These are phyloP conservation scores for Psettodes erumei DNA, from an alignment of 2,113 vertebrate genomes.

Conservation along the genomic window DNA sequence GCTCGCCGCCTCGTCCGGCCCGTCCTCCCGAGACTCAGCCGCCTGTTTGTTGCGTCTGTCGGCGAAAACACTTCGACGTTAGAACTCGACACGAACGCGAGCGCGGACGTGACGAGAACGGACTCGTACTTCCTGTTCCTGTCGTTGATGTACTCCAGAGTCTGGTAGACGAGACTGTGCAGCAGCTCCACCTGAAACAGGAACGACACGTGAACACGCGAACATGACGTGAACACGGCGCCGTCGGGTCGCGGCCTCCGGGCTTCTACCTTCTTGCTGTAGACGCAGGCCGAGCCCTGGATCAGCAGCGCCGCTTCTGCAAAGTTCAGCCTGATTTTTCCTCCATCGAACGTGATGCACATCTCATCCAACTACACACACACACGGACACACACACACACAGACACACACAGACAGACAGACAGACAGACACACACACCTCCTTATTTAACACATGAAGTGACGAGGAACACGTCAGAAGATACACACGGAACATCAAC, in stretches of 20 bases:
- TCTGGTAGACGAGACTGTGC: constrained; percentile 91
- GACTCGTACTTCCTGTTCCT: constrained; percentile 88
- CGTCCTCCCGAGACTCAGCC: constrained; percentile 50
- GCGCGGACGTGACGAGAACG: too few species aligned
- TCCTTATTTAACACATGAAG: background rate
- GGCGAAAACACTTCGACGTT: too few species aligned
- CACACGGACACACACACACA: too few species aligned
- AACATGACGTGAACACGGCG: background rate
- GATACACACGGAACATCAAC: too few species aligned
- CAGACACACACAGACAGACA: background rate
- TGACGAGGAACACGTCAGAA: too few species aligned
- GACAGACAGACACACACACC: background rate
- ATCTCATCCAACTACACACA: constrained; percentile 93
- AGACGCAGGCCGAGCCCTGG: constrained; percentile 92
- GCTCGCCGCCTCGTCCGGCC: background rate
- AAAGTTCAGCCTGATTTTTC: constrained; percentile 93
- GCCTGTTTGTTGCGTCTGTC: constrained; percentile 79
- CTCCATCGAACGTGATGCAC: constrained; percentile 93
- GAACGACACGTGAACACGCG: background rate
- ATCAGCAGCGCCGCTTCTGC: constrained; percentile 92
- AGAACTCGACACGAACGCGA: too few species aligned
- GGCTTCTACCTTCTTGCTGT: constrained; percentile 91
- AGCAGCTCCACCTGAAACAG: constrained; percentile 93
- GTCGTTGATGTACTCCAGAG: constrained; percentile 90
- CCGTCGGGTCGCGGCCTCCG: fast-evolving